These are phyloP conservation scores for Bergia puertoricense DNA, from an alignment of 92 coral and sea anemone species.

Conservation along the genomic window DNA sequence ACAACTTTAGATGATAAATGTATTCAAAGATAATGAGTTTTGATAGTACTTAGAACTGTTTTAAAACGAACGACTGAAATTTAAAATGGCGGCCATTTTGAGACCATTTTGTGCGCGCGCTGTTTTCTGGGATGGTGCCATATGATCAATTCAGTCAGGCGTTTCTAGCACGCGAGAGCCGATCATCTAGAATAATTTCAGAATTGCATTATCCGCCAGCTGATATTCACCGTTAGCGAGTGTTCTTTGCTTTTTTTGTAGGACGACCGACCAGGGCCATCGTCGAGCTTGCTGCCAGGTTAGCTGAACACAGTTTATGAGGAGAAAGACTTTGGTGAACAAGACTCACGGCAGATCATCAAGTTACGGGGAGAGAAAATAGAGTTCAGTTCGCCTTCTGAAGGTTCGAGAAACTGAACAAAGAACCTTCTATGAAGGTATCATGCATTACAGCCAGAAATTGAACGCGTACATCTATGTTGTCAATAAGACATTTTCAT, in stretches of 20 bases:
- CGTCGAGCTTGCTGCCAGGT: conserved; percentile 30
- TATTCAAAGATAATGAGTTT: too few relatives aligned
- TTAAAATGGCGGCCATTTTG: too few relatives aligned
- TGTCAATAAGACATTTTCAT: too few relatives aligned
- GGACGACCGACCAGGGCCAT: conserved; percentile 43
- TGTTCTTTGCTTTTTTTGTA: neutral
- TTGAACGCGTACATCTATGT: neutral
- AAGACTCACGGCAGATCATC: neutral
- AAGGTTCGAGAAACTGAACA: neutral
- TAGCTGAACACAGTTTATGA: conserved; percentile 16
- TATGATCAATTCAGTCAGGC: too few relatives aligned
- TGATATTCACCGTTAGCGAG: neutral
- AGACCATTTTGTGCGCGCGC: too few relatives aligned
- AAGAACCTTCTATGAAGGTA: neutral
- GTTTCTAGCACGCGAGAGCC: too few relatives aligned
- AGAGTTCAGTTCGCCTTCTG: too few relatives aligned
- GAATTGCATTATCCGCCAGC: too few relatives aligned
- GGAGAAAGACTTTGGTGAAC: neutral
- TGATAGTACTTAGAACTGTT: too few relatives aligned
- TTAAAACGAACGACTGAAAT: too few relatives aligned
- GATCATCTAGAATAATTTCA: neutral
- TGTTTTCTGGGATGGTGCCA: too few relatives aligned
- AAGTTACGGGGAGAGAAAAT: neutral
- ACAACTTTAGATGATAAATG: too few relatives aligned
- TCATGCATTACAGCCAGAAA: neutral